Evolutionary conservation across 1,140 invertebrate genomes (phyloP), one percentile per base, ranked within the genome.

Genomic region (Andrena cerasifolii): DNA sequence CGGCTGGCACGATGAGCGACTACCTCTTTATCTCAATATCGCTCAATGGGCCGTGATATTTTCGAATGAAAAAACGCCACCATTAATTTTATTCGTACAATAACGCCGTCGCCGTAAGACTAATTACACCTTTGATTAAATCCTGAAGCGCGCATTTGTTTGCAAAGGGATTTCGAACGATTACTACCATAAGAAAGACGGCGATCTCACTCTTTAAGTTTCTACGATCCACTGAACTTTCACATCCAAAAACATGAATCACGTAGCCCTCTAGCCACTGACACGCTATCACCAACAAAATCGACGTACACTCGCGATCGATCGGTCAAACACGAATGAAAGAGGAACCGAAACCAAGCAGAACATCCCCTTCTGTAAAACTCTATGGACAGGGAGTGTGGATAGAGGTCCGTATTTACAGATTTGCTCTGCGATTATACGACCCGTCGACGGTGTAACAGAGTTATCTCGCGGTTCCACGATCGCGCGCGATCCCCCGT

Each of bases 1-100:
- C 74, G 65, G 5, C 18, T 54, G 74, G 63, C 54, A 68, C 40
- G n/a, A 76, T 68, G 63, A 76, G 67, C 73, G 74, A 77, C 65
- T 59, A 51, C 53, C 73, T 47, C 53, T 77, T 70, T 70, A 68
- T 77, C 65, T 77, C 65, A 77, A 51, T 70, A 70, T 70, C 65
- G 66, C 8, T 51, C 74, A 77, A 77, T 70, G 74, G 43, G 54
- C 54, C 74, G 65, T 70, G 65, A 70, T 70, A 59, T 51, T 77
- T 77, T 70, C 18, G 12, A 77, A 70, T 43, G 36, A 51, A 70
- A 59, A 77, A 68, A 45, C 31, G 31, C 21, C 18, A 16, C 18
- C 53, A 77, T 68, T 77, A 77, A 77, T 70, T 54, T 58, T 31
- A 31, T 18, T 36, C 51, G 21, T 49, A 43, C 53, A 74, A 74